These are phyloP conservation scores for Drosophila pruinosa DNA, from an alignment of 1,140 invertebrate species.

Conservation along the genomic window DNA sequence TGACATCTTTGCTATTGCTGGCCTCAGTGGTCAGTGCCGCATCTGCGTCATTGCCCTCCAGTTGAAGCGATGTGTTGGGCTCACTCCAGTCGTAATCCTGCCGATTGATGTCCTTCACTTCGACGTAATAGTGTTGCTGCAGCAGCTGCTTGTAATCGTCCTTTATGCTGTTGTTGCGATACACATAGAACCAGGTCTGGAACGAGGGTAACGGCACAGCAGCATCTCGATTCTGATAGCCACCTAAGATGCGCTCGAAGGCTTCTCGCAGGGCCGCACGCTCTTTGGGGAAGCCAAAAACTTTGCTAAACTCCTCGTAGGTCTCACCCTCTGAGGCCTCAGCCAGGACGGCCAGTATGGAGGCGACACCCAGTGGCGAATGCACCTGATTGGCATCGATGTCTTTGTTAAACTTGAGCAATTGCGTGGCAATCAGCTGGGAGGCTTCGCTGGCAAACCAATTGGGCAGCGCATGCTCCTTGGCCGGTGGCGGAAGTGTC, in stretches of 20 bases:
- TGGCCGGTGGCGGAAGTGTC: conserved; percentile 14
- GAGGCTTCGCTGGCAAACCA: conserved; percentile 67
- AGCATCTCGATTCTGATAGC: conserved; percentile 84
- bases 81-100: conserved; percentile 81
- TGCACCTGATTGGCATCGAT: conserved; percentile 86
- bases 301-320: conserved; percentile 84
- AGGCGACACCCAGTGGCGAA: conserved; percentile 86
- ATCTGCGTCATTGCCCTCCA: conserved; percentile 28
- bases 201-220: conserved; percentile 84
- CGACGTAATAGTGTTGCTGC: conserved; percentile 85
- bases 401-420: conserved; percentile 82
- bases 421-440: conserved; percentile 72
- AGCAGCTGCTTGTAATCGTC: conserved; percentile 85
- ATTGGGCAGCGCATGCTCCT: conserved; percentile 33
- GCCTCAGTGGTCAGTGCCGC: conserved; percentile 32
- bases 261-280: conserved; percentile 57
- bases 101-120: conserved; percentile 85
- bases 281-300: conserved; percentile 85
- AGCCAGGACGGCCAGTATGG: conserved; percentile 85
- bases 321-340: conserved; percentile 86
- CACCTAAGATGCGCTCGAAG: conserved; percentile 83
- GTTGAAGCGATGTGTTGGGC: conserved; percentile 60
- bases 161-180: conserved; percentile 86
- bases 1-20: conserved; percentile 80
- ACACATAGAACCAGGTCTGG: conserved; percentile 87